Evolutionary conservation across 2,113 vertebrate genomes (phyloP).

Genomic region (Pavo muticus): DNA sequence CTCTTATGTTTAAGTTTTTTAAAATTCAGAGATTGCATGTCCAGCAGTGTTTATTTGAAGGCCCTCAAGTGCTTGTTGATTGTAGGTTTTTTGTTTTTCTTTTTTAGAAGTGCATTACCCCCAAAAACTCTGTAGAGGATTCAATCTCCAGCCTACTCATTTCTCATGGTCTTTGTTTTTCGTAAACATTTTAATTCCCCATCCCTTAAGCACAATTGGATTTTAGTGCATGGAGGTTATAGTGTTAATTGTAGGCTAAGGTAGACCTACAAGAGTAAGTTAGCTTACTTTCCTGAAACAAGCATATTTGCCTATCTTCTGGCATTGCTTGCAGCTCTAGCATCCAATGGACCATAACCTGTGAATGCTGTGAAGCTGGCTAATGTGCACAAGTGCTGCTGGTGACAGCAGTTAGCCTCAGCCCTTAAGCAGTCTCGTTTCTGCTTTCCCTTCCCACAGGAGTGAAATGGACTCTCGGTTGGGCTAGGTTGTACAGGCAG

Average conservation of each 20-base stretch:
- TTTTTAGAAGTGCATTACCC: not conserved
- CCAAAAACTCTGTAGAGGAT: not conserved
- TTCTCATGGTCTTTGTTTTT: not conserved
- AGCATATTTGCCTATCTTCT: not conserved
- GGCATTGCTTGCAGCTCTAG: not conserved
- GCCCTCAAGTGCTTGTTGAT: not conserved
- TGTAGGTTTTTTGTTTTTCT: not conserved
- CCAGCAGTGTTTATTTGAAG: not conserved
- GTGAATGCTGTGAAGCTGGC: not conserved
- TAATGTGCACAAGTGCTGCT: not conserved
- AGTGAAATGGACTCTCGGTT: not conserved
- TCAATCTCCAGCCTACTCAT: not conserved
- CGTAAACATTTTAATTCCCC: not conserved
- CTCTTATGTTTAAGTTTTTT: not conserved
- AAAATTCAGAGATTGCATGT: not conserved
- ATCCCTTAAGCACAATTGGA: not conserved
- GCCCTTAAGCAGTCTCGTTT: not conserved
- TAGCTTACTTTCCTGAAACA: rapidly evolving
- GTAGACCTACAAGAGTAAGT: not conserved
- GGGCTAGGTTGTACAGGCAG: not conserved
- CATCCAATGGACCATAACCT: not conserved
- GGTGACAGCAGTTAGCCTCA: not conserved
- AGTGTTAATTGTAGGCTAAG: not conserved
- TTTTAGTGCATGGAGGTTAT: not conserved
- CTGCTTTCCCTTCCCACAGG: not conserved